Conservation (phyloP, 2,888 invertebrate species). For the Euclidia mi region DNA sequence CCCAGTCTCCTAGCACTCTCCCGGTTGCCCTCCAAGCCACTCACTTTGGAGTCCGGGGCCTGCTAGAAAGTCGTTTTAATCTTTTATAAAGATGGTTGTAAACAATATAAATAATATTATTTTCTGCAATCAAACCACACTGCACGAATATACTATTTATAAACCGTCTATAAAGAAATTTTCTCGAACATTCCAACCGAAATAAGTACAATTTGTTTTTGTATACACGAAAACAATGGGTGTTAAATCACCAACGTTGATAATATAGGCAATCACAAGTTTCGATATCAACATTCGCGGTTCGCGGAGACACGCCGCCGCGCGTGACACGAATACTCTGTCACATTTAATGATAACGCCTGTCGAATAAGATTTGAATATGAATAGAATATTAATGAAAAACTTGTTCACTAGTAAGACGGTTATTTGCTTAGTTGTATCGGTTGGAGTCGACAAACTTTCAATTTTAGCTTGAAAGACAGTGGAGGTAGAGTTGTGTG, state of each 20-base stretch:
- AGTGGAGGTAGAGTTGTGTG: too few species aligned
- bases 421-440: conserved; percentile 64
- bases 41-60: too few species aligned
- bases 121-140: too few species aligned
- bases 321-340: conserved; percentile 80
- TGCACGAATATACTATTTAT: too few species aligned
- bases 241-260: conserved; percentile 64
- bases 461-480: too few species aligned
- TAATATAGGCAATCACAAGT: conserved; percentile 82
- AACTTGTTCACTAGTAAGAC: conserved; percentile 73
- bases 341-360: conserved; percentile 73
- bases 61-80: too few species aligned
- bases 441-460: too few species aligned
- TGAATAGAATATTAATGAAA: conserved; percentile 88
- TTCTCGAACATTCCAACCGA: neutral
- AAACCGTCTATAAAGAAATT: neutral
- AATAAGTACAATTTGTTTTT: neutral
- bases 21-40: too few species aligned
- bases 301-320: conserved; percentile 60
- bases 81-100: too few species aligned
- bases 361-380: conserved; percentile 86
- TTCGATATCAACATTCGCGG: conserved; percentile 74
- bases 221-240: conserved; percentile 43
- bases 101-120: too few species aligned
- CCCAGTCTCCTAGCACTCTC: too few species aligned